Conservation (phyloP, 2,797 vertebrate genomes). For the Ispidina picta region DNA sequence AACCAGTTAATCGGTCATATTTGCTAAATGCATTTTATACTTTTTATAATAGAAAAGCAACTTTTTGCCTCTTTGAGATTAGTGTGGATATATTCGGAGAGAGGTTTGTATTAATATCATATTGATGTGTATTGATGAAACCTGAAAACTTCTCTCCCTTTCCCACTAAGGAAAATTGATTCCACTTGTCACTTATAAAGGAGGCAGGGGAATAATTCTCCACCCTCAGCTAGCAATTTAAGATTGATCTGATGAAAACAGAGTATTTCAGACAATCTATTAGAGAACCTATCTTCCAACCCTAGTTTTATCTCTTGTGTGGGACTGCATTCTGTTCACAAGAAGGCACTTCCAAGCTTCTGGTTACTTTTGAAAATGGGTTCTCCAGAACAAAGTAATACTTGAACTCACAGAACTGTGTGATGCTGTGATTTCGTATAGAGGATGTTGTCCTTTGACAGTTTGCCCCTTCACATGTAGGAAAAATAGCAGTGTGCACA, state of each 20-base stretch:
- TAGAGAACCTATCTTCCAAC: neutral
- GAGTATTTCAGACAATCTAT: neutral
- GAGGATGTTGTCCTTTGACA: neutral
- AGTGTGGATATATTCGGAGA: neutral
- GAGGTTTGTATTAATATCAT: neutral
- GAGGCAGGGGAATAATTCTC: conserved; percentile 13
- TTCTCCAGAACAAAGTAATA: neutral
- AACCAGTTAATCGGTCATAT: neutral
- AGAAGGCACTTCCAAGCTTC: neutral
- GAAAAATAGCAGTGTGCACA: neutral
- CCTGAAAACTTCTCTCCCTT: neutral
- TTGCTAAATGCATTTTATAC: neutral
- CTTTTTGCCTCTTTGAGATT: neutral
- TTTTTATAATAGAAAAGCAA: neutral
- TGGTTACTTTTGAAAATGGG: neutral
- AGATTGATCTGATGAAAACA: neutral
- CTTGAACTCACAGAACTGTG: neutral
- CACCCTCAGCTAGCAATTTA: neutral
- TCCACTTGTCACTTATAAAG: conserved; percentile 20
- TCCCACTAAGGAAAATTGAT: neutral
- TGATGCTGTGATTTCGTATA: neutral
- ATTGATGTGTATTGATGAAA: neutral
- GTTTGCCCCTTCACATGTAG: neutral
- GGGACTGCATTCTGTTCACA: neutral
- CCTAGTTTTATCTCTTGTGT: neutral